Percentiles rank a stretch among this genome's conserved stretches.
These are phyloP conservation scores for Aricia agestis DNA, from an alignment of 1,140 invertebrate species.

Conservation along the genomic window DNA sequence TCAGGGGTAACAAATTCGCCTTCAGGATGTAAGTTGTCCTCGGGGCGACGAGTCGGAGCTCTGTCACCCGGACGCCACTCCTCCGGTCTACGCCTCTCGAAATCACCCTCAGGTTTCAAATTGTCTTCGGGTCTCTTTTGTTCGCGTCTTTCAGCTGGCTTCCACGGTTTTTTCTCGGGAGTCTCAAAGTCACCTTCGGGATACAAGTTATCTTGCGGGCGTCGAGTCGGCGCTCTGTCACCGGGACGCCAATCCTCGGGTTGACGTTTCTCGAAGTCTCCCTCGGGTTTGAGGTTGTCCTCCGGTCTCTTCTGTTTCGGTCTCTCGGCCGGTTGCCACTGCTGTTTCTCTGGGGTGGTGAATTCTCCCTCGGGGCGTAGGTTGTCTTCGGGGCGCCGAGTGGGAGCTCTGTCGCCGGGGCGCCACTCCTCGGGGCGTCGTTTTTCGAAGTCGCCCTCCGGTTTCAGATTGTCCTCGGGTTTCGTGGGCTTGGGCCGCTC, in stretches of 20 bases:
- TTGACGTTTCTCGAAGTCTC: slow-evolving; percentile 76
- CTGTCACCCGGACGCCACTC: slow-evolving; percentile 77
- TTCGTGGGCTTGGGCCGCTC: slow-evolving; percentile 77
- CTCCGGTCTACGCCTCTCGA: slow-evolving; percentile 70
- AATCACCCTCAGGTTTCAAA: slow-evolving; percentile 78
- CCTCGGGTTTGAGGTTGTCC: slow-evolving; percentile 78
- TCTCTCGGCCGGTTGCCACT: slow-evolving; percentile 55
- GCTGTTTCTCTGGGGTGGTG: slow-evolving; percentile 64
- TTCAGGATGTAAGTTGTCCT: slow-evolving; percentile 78
- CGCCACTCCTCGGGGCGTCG: slow-evolving; percentile 67
- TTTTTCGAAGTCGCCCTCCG: slow-evolving; percentile 79
- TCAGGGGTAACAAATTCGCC: slow-evolving; percentile 72
- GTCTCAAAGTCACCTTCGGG: slow-evolving; percentile 73
- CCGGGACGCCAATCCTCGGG: slow-evolving; percentile 73
- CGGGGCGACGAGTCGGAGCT: slow-evolving; percentile 70
- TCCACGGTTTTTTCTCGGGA: slow-evolving; percentile 71
- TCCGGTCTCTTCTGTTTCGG: slow-evolving; percentile 46
- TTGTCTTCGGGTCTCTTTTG: slow-evolving; percentile 73
- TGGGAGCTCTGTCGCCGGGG: slow-evolving; percentile 76
- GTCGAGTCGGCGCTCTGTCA: slow-evolving; percentile 74
- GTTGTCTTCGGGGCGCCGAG: slow-evolving; percentile 78
- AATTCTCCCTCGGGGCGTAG: slow-evolving; percentile 76
- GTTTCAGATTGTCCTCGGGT: slow-evolving; percentile 77
- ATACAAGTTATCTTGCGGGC: slow-evolving; percentile 77
- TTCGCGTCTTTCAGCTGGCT: slow-evolving; percentile 40